Percentiles rank a stretch among this genome's conserved stretches.
phyloP scores from a whole-genome alignment of 2,888 invertebrate species.

The Spisula solida region DNA sequence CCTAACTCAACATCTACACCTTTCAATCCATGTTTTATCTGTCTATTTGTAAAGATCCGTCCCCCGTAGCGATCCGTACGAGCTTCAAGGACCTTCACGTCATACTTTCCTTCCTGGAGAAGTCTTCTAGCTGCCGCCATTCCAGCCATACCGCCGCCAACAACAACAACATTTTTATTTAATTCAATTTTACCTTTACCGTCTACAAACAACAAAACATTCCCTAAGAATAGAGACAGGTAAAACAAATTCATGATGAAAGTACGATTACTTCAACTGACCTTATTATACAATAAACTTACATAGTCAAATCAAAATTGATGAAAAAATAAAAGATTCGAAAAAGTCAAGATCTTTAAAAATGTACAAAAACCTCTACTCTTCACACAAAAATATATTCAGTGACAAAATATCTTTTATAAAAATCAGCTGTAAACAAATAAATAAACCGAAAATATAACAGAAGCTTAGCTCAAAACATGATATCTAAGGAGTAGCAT shows the following conservation, averaged over 20 bases:
- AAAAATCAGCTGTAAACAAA: conserved; percentile 2
- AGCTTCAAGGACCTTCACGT: conserved; percentile 80
- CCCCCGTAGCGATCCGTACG: conserved; percentile 81
- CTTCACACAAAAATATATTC: background rate
- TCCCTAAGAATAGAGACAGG: background rate
- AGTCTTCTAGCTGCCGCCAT: conserved; percentile 81
- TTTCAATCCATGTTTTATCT: conserved; percentile 63
- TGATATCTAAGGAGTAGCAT: background rate
- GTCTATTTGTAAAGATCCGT: conserved; percentile 79
- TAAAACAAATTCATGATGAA: background rate
- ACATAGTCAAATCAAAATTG: background rate
- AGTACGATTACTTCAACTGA: background rate
- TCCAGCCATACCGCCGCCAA: conserved; percentile 83
- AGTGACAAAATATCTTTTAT: background rate
- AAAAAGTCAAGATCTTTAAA: no score
- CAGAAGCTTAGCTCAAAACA: background rate
- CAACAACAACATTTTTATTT: conserved; percentile 74
- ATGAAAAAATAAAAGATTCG: background rate
- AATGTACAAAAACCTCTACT: no score
- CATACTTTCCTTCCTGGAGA: conserved; percentile 66
- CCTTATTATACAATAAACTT: background rate
- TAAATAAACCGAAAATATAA: background rate
- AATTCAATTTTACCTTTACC: background rate
- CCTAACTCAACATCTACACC: conserved; percentile 82
- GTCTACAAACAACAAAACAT: background rate